Conservation (phyloP, 2,888 invertebrate genomes). For the Caenorhabditis wallacei region DNA sequence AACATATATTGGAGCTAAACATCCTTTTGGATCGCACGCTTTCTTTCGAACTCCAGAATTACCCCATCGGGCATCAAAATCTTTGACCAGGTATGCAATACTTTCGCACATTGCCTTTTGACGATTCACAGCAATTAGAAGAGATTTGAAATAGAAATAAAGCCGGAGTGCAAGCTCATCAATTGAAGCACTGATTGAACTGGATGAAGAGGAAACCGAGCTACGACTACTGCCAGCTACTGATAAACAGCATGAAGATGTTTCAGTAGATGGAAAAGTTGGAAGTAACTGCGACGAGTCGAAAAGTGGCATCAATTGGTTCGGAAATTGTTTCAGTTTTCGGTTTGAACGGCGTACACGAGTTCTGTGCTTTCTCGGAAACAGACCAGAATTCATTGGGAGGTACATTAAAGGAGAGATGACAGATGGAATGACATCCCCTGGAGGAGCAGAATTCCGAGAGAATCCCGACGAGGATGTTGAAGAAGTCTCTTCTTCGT, state of each 20-base stretch:
- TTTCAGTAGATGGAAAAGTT: constrained; percentile 5
- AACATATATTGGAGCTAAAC: constrained; percentile 62
- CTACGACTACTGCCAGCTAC: constrained; percentile 41
- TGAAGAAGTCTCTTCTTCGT: constrained; percentile 24
- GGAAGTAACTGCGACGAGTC: neutral
- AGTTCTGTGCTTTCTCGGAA: constrained; percentile 28
- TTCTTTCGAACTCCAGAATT: constrained; percentile 58
- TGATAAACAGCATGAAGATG: constrained; percentile 29
- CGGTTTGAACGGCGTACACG: constrained; percentile 50
- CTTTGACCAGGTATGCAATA: constrained; percentile 57
- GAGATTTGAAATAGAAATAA: constrained; percentile 70
- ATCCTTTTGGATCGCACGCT: constrained; percentile 64
- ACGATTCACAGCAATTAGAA: constrained; percentile 56
- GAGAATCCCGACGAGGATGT: constrained; percentile 38
- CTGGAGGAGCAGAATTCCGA: constrained; percentile 1
- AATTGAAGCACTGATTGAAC: constrained; percentile 12
- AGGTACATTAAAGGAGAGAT: neutral
- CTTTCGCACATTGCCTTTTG: constrained; percentile 63
- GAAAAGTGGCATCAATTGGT: neutral
- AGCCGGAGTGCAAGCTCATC: constrained; percentile 64
- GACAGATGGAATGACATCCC: neutral
- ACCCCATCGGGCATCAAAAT: constrained; percentile 68
- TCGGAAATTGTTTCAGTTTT: constrained; percentile 19
- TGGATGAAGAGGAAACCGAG: constrained; percentile 19
- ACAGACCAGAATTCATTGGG: constrained; percentile 28